Conservation (phyloP, 2,113 vertebrate genomes). For the Melanerpes formicivorus region DNA sequence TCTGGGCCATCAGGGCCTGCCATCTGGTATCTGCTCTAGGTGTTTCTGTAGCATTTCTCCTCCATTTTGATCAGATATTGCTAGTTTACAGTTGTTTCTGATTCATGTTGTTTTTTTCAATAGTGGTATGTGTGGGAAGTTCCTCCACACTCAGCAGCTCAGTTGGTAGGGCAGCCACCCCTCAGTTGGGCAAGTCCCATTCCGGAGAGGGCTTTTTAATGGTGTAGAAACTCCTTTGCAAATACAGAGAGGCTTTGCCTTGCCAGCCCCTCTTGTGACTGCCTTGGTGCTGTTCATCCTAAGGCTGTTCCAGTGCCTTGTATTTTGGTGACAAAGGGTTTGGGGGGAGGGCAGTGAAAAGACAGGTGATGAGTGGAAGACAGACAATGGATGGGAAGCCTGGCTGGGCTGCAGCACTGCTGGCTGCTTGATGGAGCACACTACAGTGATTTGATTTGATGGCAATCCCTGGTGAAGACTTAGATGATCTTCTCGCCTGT, state of each 20-base stretch:
- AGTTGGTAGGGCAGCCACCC: background rate
- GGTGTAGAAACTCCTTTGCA: background rate
- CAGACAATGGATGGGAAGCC: background rate
- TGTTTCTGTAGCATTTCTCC: background rate
- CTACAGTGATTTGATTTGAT: background rate
- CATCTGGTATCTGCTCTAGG: background rate
- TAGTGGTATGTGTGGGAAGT: background rate
- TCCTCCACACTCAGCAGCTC: background rate
- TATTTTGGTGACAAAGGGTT: background rate
- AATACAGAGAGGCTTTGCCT: background rate
- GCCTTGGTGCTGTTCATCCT: background rate
- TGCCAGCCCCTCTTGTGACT: background rate
- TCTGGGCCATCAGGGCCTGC: background rate
- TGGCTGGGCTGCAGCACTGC: background rate
- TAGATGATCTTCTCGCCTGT: background rate
- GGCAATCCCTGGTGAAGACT: background rate
- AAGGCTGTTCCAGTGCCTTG: background rate
- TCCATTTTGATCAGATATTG: background rate
- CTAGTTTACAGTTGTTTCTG: background rate
- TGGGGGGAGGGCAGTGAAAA: background rate
- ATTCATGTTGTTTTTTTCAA: background rate
- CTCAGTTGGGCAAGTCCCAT: background rate
- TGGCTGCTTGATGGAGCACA: background rate
- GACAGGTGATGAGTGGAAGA: background rate
- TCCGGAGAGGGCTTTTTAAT: background rate